Evolutionary conservation across 2,888 invertebrate species (phyloP).

Genomic region (Thymelicus lineola): DNA sequence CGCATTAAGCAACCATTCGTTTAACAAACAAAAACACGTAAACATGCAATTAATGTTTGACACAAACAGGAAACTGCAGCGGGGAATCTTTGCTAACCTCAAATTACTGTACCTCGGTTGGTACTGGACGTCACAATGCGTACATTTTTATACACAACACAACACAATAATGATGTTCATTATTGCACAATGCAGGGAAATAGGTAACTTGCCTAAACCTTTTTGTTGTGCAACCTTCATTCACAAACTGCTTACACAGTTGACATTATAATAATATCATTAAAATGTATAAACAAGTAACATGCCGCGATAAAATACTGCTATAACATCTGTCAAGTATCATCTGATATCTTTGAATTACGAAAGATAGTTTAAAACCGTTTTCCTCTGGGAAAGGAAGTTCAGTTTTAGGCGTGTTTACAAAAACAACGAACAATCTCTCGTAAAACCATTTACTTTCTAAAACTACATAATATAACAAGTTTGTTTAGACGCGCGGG

Average conservation of each 20-base stretch:
- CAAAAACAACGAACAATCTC: conserved; percentile 11
- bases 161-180: conserved; percentile 8
- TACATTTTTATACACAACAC: conserved; percentile 17
- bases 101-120: conserved; percentile 24
- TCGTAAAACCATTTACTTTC: conserved; percentile 32
- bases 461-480: conserved; percentile 37
- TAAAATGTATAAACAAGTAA: too few relatives aligned
- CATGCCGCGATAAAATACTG: too few relatives aligned
- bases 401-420: conserved; percentile 11
- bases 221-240: too few relatives aligned
- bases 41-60: conserved; percentile 41
- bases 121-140: not conserved
- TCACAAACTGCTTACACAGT: too few relatives aligned
- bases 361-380: not conserved
- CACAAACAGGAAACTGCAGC: conserved; percentile 51
- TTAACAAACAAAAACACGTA: conserved; percentile 49
- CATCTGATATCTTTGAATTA: too few relatives aligned
- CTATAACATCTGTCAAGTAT: too few relatives aligned
- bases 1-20: conserved; percentile 49
- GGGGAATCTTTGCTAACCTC: conserved; percentile 33
- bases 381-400: conserved; percentile 24
- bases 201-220: too few relatives aligned
- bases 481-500: conserved; percentile 23
- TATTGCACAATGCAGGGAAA: too few relatives aligned
- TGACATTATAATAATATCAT: too few relatives aligned